phyloP scores from a whole-genome alignment of 2,888 invertebrate species.

The Tiliacea citrago region DNA sequence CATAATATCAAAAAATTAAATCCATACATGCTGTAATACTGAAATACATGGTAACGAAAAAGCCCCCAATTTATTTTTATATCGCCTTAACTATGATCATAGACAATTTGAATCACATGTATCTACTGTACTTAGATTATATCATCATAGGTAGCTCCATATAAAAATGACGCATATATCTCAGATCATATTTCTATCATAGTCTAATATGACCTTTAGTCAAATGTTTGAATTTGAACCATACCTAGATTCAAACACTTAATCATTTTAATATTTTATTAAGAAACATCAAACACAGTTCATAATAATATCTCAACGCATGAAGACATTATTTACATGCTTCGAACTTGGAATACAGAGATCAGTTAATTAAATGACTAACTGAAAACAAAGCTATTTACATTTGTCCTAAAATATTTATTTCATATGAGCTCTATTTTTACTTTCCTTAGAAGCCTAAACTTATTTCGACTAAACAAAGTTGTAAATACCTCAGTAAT shows the following conservation, averaged over 20 bases:
- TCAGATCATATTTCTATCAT: no score
- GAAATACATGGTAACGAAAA: no score
- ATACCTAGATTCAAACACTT: neutral
- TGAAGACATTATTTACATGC: neutral
- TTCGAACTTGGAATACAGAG: neutral
- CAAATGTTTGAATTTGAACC: neutral
- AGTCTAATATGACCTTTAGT: no score
- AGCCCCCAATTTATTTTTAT: no score
- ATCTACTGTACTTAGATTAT: no score
- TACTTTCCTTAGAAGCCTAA: neutral
- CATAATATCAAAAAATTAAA: no score
- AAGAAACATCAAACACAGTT: neutral
- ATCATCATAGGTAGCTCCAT: no score
- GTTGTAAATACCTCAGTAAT: neutral
- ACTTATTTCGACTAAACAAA: neutral
- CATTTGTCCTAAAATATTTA: neutral
- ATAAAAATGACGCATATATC: no score
- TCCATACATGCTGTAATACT: no score
- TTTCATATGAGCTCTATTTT: neutral
- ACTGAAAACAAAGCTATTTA: neutral
- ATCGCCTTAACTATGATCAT: no score
- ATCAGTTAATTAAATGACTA: conserved; percentile 1
- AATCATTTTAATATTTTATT: no score
- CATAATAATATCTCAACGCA: neutral
- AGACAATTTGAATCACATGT: no score